Percentiles rank a stretch among this genome's conserved stretches.
Conservation (phyloP, 2,797 vertebrate genomes). For the Typhlichthys subterraneus region DNA sequence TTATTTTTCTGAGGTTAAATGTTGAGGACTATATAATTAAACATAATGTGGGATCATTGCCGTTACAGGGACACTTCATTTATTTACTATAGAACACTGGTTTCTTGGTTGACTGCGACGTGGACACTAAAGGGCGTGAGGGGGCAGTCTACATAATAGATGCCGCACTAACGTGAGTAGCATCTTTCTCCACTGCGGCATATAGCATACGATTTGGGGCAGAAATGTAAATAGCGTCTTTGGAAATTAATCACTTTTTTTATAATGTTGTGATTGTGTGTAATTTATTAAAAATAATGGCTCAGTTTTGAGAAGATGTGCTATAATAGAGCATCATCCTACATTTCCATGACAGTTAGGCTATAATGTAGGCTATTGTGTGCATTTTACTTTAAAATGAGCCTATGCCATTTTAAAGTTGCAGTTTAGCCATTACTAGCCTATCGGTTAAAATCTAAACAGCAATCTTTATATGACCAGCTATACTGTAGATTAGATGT, state of each 20-base stretch:
- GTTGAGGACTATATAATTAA: neutral
- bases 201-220: neutral
- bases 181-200: constrained; percentile 58
- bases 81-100: constrained; percentile 7
- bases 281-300: too few relatives aligned
- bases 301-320: too few relatives aligned
- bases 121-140: constrained; percentile 5
- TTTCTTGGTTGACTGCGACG: neutral
- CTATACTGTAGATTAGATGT: too few relatives aligned
- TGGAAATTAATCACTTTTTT: neutral
- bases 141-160: constrained; percentile 29
- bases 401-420: too few relatives aligned
- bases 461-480: too few relatives aligned
- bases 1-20: constrained; percentile 6
- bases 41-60: neutral
- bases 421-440: too few relatives aligned
- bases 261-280: too few relatives aligned
- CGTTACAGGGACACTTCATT: neutral
- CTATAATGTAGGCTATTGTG: too few relatives aligned
- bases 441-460: too few relatives aligned
- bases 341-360: too few relatives aligned
- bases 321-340: too few relatives aligned
- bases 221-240: neutral
- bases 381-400: too few relatives aligned
- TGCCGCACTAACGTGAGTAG: constrained; percentile 39